phyloP scores from a whole-genome alignment of 2,113 vertebrate species.

The Strix aluco region DNA sequence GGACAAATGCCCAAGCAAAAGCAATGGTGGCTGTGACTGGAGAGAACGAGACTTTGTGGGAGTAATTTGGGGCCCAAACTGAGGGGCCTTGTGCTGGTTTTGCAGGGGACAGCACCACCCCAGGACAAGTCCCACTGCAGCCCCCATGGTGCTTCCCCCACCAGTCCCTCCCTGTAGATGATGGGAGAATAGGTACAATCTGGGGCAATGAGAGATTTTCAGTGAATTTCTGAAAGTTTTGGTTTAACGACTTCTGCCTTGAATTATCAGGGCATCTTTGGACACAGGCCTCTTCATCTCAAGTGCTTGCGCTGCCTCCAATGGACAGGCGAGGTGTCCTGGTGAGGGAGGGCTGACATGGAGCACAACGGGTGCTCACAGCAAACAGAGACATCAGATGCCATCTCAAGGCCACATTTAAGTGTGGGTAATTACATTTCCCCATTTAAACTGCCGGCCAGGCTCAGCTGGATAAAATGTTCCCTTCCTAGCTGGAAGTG shows the following conservation, averaged over 20 bases:
- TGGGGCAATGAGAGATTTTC: not conserved
- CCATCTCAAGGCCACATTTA: constrained; percentile 12
- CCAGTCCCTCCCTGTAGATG: not conserved
- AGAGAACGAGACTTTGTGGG: not conserved
- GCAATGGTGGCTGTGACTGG: not conserved
- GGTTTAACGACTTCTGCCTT: not conserved
- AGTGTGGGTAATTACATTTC: constrained; percentile 42
- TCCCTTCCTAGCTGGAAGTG: constrained; percentile 31
- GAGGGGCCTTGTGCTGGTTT: not conserved
- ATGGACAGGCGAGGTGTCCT: not conserved
- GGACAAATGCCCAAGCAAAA: not conserved
- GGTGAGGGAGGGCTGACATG: not conserved
- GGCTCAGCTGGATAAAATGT: constrained; percentile 47
- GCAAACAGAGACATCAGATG: not conserved
- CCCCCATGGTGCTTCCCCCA: not conserved
- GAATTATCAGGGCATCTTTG: not conserved
- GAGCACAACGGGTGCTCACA: accelerated
- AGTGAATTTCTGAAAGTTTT: not conserved
- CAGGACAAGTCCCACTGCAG: not conserved
- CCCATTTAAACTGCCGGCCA: constrained; percentile 22
- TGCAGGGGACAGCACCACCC: accelerated
- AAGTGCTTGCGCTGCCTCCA: not conserved
- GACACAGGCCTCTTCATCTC: not conserved
- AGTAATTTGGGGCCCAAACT: not conserved
- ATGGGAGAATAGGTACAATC: not conserved